These are phyloP conservation scores for Castor canadensis DNA, from an alignment of 2,113 vertebrate species.

Conservation along the genomic window DNA sequence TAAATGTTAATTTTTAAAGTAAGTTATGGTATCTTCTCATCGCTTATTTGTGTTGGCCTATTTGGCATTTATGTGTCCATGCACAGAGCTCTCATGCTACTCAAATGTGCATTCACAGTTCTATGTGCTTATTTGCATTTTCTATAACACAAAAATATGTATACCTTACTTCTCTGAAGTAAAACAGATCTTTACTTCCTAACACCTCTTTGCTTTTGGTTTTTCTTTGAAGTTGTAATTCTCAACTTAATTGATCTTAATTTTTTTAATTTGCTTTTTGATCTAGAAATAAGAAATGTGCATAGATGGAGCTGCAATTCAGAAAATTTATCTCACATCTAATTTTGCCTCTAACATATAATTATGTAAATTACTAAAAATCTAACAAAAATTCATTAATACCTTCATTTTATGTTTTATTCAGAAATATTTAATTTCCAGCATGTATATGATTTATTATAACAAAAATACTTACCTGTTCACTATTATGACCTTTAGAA, in stretches of 20 bases:
- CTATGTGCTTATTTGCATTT: neutral
- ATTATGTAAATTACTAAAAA: neutral
- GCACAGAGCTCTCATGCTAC: neutral
- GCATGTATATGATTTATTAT: neutral
- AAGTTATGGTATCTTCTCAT: neutral
- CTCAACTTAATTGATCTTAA: neutral
- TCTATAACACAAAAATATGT: neutral
- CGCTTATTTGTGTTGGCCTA: neutral
- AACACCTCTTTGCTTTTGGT: neutral
- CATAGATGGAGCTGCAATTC: neutral
- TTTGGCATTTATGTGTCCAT: neutral
- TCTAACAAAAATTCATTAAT: neutral
- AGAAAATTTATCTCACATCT: neutral
- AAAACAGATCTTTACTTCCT: neutral
- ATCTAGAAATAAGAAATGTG: neutral
- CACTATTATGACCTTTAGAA: neutral
- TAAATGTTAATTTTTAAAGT: constrained; percentile 22
- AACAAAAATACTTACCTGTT: neutral
- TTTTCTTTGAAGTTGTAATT: neutral
- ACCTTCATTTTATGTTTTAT: neutral
- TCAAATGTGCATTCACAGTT: neutral
- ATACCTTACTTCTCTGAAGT: neutral
- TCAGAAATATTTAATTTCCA: neutral
- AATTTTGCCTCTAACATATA: neutral
- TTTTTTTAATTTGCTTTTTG: neutral